Percentiles rank a stretch among this genome's conserved stretches.
These are phyloP conservation scores for Podilymbus podiceps DNA, from an alignment of 2,113 vertebrate species.

Conservation along the genomic window DNA sequence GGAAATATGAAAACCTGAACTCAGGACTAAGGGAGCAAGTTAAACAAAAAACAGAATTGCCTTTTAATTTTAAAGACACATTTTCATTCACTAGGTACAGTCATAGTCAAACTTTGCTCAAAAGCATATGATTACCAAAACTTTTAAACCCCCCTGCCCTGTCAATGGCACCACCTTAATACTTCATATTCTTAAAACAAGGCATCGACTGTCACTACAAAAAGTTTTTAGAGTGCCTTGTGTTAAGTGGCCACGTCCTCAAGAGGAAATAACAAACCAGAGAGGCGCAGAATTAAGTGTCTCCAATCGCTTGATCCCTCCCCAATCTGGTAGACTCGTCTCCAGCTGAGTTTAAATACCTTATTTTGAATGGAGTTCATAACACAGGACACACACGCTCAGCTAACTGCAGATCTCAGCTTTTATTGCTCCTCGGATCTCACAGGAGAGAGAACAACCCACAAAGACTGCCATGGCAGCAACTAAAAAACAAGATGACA, in stretches of 20 bases:
- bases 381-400: rapidly evolving
- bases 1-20: conserved; percentile 59
- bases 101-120: background rate
- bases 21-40: conserved; percentile 29
- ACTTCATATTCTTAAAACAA: background rate
- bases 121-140: background rate
- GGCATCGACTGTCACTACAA: rapidly evolving
- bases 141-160: background rate
- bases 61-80: background rate
- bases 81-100: background rate
- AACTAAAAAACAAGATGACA: background rate
- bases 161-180: background rate
- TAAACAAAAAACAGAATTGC: conserved; percentile 15
- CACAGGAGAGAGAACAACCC: background rate
- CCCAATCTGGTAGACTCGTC: background rate
- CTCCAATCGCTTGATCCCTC: background rate
- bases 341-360: background rate
- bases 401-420: background rate
- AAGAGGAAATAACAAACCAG: background rate
- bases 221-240: background rate
- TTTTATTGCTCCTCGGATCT: background rate
- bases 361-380: background rate
- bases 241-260: background rate
- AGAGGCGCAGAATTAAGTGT: background rate
- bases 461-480: background rate